Conservation (phyloP, 64 coral and sea anemone species). For the Orbicella faveolata region DNA sequence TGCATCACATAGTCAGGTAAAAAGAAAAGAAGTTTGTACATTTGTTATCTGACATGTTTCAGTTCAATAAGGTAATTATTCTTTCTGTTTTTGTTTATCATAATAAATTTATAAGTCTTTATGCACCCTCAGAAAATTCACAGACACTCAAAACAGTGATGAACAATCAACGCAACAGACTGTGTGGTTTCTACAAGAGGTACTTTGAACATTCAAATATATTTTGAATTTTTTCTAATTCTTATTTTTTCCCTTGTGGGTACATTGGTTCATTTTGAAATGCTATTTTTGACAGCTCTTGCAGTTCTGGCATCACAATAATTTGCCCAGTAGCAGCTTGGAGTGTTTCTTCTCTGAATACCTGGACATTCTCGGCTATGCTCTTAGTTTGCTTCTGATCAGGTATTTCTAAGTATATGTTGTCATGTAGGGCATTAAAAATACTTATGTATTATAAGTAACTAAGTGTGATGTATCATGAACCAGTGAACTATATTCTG, state of each 20-base stretch:
- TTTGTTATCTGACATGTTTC: neutral
- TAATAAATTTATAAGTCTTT: neutral
- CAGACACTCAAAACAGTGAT: neutral
- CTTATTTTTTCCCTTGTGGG: neutral
- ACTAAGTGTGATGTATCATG: too few species aligned
- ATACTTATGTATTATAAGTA: too few species aligned
- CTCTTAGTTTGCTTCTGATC: conserved; percentile 80
- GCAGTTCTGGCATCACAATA: conserved; percentile 63
- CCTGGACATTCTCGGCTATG: conserved; percentile 71
- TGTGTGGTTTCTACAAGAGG: conserved; percentile 34
- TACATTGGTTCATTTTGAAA: neutral
- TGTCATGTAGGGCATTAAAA: too few species aligned
- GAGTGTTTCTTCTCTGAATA: conserved; percentile 58
- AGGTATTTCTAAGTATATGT: conserved; percentile 42
- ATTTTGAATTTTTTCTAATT: neutral
- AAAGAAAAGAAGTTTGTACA: neutral
- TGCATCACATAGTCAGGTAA: conserved; percentile 31
- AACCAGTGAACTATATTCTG: too few species aligned
- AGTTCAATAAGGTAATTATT: neutral
- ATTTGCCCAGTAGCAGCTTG: conserved; percentile 45
- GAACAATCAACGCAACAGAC: conserved; percentile 17
- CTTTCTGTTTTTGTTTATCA: neutral
- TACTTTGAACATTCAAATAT: neutral
- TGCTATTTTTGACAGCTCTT: conserved; percentile 33
- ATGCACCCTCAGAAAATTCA: conserved; percentile 17